These are phyloP conservation scores for Sebastes matsubarae DNA, from an alignment of 2,797 vertebrate genomes.

Conservation along the genomic window DNA sequence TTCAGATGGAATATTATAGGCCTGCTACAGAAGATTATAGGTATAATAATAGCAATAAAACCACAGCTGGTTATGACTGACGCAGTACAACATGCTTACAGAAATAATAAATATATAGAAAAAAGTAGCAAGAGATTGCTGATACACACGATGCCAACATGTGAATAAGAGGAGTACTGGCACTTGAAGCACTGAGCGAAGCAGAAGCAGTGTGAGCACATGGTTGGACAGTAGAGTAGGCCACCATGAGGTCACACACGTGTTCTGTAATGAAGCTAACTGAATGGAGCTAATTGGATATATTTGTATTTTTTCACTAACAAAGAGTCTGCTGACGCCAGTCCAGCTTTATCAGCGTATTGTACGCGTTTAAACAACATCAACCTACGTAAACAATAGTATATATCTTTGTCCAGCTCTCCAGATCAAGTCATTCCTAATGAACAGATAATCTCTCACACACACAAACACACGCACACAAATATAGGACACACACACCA, in stretches of 20 bases:
- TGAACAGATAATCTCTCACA: not conserved
- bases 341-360: not conserved
- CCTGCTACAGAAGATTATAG: not conserved
- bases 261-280: not conserved
- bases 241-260: not conserved
- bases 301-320: not conserved
- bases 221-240: not conserved
- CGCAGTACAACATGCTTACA: not conserved
- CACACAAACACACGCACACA: not conserved
- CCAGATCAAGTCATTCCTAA: constrained; percentile 4
- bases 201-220: not conserved
- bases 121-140: not conserved
- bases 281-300: not conserved
- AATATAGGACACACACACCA: not conserved
- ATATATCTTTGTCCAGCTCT: not conserved
- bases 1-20: not conserved
- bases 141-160: too few species aligned
- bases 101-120: not conserved
- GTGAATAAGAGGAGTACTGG: too few species aligned
- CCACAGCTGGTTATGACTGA: not conserved
- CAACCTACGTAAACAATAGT: constrained; percentile 7
- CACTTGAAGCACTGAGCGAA: too few species aligned
- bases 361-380: not conserved
- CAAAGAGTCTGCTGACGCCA: not conserved
- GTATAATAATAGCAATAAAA: not conserved